Percentiles rank a stretch among this genome's conserved stretches.
Conservation (phyloP, 2,888 invertebrate genomes). For the Dyspetes luteomarginatus region DNA sequence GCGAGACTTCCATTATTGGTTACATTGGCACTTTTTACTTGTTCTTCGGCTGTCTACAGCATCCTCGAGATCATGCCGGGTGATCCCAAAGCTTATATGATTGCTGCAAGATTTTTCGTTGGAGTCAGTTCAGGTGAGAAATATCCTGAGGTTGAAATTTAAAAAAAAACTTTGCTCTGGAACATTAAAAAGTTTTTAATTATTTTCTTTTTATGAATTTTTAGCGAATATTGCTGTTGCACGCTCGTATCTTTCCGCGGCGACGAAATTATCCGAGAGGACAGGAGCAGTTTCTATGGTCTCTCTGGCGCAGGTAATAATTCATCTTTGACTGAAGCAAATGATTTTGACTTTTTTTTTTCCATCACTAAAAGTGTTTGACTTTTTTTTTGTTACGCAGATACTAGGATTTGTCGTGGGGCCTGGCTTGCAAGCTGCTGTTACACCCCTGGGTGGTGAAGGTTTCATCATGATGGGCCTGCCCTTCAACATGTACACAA, state of each 20-base stretch:
- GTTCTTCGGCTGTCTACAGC: slow-evolving; percentile 90
- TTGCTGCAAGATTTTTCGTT: slow-evolving; percentile 90
- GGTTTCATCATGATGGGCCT: slow-evolving; percentile 86
- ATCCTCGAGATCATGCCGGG: slow-evolving; percentile 88
- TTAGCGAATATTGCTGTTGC: slow-evolving; percentile 93
- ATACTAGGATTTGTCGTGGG: slow-evolving; percentile 94
- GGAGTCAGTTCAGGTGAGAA: slow-evolving; percentile 91
- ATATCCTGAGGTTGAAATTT: too few species aligned
- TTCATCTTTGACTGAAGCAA: neutral
- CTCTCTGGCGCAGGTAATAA: slow-evolving; percentile 89
- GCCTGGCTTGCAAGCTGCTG: slow-evolving; percentile 92
- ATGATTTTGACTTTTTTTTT: too few species aligned
- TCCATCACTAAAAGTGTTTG: neutral
- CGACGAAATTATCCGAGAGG: slow-evolving; percentile 91
- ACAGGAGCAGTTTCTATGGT: slow-evolving; percentile 93
- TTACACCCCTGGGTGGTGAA: slow-evolving; percentile 90
- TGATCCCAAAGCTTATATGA: slow-evolving; percentile 89
- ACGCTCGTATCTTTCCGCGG: slow-evolving; percentile 93
- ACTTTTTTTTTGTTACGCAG: slow-evolving; percentile 67
- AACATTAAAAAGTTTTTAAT: slow-evolving; percentile 20
- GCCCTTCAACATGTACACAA: slow-evolving; percentile 94
- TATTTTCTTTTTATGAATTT: slow-evolving; percentile 68
- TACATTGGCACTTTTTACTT: slow-evolving; percentile 89
- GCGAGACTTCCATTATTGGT: slow-evolving; percentile 89
- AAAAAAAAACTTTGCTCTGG: neutral